Evolutionary conservation across 2,113 vertebrate genomes (phyloP).

Genomic region (Psilopsiagon aymara): DNA sequence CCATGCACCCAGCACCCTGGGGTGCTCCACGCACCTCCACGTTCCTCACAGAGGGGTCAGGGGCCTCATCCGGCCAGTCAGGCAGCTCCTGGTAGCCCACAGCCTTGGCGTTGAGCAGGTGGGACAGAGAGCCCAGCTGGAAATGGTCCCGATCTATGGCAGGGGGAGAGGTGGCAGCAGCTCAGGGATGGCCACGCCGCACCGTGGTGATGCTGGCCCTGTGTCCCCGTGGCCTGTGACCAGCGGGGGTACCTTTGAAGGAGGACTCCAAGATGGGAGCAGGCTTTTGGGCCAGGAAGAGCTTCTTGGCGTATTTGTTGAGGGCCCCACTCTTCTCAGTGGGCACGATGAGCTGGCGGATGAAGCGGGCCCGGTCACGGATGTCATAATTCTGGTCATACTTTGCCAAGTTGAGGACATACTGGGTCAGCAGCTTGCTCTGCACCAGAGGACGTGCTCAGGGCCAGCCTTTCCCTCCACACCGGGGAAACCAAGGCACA

Average conservation of each 20-base stretch:
- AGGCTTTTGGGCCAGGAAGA: slow-evolving; percentile 96
- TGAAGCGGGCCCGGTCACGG: slow-evolving; percentile 93
- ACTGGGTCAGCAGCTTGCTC: slow-evolving; percentile 98
- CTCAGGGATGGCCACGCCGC: background rate
- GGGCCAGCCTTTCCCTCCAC: background rate
- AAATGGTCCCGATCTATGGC: slow-evolving; percentile 93
- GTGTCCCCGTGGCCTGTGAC: background rate
- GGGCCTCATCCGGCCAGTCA: slow-evolving; percentile 93
- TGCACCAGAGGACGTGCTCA: slow-evolving; percentile 32
- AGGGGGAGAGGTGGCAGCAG: background rate
- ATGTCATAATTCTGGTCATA: slow-evolving; percentile 99
- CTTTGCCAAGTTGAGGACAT: slow-evolving; percentile 96
- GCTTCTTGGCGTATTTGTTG: slow-evolving; percentile 96
- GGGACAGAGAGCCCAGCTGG: slow-evolving; percentile 95
- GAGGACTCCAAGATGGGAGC: slow-evolving; percentile 95
- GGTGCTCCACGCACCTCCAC: slow-evolving; percentile 86
- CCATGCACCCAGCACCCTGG: background rate
- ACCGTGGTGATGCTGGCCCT: background rate
- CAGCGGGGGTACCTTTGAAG: slow-evolving; percentile 89
- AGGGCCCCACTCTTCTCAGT: slow-evolving; percentile 94
- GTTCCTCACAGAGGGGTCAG: slow-evolving; percentile 97
- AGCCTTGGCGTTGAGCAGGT: slow-evolving; percentile 94
- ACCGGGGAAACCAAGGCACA: background rate
- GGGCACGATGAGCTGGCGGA: slow-evolving; percentile 96
- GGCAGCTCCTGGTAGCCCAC: slow-evolving; percentile 97